A percentile compares a stretch with the other conserved stretches of the same genome.
These are phyloP conservation scores for Helleia helle DNA, from an alignment of 2,888 invertebrate species.

Conservation along the genomic window DNA sequence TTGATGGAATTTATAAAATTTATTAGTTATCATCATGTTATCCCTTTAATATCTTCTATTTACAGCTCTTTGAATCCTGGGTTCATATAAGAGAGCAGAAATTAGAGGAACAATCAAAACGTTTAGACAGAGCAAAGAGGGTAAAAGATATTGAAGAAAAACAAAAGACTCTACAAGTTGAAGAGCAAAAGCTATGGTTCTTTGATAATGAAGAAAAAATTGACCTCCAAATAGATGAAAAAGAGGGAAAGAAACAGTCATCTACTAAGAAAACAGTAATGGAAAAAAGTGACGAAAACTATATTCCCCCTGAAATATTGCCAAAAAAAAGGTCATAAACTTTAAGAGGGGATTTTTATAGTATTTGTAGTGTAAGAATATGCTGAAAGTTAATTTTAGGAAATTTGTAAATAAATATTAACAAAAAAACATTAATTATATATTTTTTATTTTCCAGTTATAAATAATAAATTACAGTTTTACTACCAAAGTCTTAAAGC, in stretches of 20 bases:
- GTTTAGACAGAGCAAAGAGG: constrained; percentile 72
- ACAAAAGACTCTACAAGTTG: constrained; percentile 67
- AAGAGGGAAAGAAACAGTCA: constrained; percentile 51
- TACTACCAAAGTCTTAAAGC: too few species aligned
- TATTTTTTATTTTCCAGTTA: not conserved
- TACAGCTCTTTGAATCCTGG: constrained; percentile 75
- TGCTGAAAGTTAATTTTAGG: not conserved
- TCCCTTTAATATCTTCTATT: too few species aligned
- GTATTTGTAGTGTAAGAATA: not conserved
- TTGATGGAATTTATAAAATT: too few species aligned
- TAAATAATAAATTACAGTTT: too few species aligned
- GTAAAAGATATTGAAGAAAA: constrained; percentile 56
- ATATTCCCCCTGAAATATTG: constrained; percentile 76
- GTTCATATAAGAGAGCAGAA: constrained; percentile 67
- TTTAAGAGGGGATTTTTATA: not conserved
- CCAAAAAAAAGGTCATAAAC: constrained; percentile 43
- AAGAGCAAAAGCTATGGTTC: constrained; percentile 82
- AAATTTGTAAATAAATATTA: not conserved
- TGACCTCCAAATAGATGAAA: constrained; percentile 79
- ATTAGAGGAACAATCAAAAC: constrained; percentile 73
- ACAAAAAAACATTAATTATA: not conserved
- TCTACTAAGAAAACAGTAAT: constrained; percentile 55
- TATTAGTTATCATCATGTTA: too few species aligned
- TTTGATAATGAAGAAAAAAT: constrained; percentile 86
- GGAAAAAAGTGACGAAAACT: constrained; percentile 72